phyloP scores from a whole-genome alignment of 2,797 vertebrate genomes.

The Menidia menidia region DNA sequence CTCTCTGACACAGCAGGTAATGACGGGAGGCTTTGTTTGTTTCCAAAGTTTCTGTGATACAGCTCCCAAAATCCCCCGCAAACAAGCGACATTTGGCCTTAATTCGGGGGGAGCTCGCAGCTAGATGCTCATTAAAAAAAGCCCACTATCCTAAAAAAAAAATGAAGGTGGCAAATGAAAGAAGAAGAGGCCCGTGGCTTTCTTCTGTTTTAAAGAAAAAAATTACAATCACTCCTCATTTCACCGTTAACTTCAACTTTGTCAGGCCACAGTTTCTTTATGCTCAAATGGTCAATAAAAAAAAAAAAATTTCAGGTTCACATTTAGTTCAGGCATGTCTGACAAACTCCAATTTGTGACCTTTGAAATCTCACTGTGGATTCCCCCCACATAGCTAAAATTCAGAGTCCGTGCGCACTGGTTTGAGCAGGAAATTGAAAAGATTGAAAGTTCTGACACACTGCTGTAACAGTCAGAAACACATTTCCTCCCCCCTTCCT shows the following conservation, averaged over 20 bases:
- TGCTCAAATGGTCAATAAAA: background rate
- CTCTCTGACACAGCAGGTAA: constrained; percentile 16
- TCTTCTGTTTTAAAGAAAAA: background rate
- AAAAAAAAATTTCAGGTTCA: background rate
- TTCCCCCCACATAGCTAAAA: background rate
- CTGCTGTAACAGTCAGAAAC: too few species aligned
- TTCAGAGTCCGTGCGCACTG: too few species aligned
- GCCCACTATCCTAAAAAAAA: background rate
- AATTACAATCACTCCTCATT: background rate
- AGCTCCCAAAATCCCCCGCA: constrained; percentile 16
- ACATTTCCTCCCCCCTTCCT: too few species aligned
- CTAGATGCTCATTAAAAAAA: constrained; percentile 50
- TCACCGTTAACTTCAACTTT: constrained; percentile 6
- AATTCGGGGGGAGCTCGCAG: constrained; percentile 14
- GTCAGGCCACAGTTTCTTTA: background rate
- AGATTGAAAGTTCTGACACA: too few species aligned
- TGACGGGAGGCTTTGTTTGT: constrained; percentile 26
- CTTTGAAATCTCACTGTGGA: constrained; percentile 4
- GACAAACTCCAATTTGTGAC: background rate
- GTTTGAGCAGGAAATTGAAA: too few species aligned
- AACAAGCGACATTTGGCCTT: constrained; percentile 39
- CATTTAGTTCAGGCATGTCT: background rate
- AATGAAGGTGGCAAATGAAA: constrained; percentile 4
- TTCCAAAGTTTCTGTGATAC: constrained; percentile 15
- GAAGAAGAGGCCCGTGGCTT: background rate